These are phyloP conservation scores for Dicranocentrus wangi DNA, from an alignment of 2,888 invertebrate species.

Conservation along the genomic window DNA sequence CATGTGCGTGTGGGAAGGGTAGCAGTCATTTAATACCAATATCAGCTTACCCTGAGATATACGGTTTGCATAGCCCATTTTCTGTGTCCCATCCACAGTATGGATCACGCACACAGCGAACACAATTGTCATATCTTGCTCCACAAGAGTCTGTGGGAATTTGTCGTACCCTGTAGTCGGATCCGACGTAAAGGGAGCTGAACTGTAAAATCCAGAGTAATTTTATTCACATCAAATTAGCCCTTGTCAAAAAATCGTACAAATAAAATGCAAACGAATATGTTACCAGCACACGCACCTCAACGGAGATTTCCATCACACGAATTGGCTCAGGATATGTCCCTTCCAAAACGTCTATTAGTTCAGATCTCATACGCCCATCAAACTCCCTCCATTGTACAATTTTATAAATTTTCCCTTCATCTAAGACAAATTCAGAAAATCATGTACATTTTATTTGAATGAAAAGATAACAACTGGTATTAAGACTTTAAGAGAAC, in stretches of 20 bases:
- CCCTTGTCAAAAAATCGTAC: no score
- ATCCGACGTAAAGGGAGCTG: constrained; percentile 92
- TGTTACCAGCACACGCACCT: no score
- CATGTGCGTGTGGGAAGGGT: no score
- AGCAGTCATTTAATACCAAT: no score
- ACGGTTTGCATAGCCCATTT: constrained; percentile 91
- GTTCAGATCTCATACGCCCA: constrained; percentile 88
- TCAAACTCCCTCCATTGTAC: constrained; percentile 88
- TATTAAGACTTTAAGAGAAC: not conserved
- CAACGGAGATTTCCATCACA: constrained; percentile 90
- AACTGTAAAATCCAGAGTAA: no score
- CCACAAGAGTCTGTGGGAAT: constrained; percentile 93
- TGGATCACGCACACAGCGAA: constrained; percentile 94
- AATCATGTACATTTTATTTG: constrained; percentile 3
- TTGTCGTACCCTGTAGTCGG: constrained; percentile 92
- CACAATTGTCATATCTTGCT: constrained; percentile 91
- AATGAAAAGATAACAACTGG: not conserved
- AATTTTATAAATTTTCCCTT: constrained; percentile 93
- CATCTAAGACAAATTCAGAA: constrained; percentile 78
- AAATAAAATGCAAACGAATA: no score
- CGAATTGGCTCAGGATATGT: constrained; percentile 90
- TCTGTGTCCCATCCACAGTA: constrained; percentile 98
- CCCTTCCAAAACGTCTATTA: constrained; percentile 93
- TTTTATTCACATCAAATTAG: no score
- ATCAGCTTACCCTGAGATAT: constrained; percentile 84